These are phyloP conservation scores for Bombus superbus DNA, from an alignment of 1,140 invertebrate genomes.

Conservation along the genomic window DNA sequence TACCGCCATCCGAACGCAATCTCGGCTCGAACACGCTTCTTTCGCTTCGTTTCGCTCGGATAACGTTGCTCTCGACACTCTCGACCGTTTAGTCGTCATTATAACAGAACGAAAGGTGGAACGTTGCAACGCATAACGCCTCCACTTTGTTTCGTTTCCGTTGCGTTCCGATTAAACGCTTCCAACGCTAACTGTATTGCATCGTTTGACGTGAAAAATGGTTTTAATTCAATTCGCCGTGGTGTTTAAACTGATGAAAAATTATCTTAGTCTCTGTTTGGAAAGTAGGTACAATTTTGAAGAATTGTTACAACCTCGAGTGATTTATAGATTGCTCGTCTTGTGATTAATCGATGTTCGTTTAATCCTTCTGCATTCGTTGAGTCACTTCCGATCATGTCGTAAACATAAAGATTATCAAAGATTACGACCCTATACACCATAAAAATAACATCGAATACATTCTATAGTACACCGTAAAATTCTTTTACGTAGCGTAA, in stretches of 20 bases:
- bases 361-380: background rate
- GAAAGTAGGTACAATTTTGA: background rate
- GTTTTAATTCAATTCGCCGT: background rate
- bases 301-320: background rate
- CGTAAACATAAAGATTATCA: too few relatives aligned
- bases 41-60: background rate
- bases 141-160: background rate
- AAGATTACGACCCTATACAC: too few relatives aligned
- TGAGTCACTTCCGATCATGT: background rate
- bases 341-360: background rate
- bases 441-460: too few relatives aligned
- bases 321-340: background rate
- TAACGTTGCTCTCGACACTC: background rate
- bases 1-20: slow-evolving; percentile 22
- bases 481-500: too few relatives aligned
- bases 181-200: background rate
- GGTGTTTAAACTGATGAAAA: background rate
- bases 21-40: slow-evolving; percentile 21
- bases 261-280: background rate
- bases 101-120: background rate
- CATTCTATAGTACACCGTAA: too few relatives aligned
- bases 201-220: background rate
- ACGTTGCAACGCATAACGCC: background rate
- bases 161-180: background rate
- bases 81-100: slow-evolving; percentile 4